A percentile compares a stretch with the other conserved stretches of the same genome.
Evolutionary conservation across 2,797 vertebrate species (phyloP).

Genomic region (Aselliscus stoliczkanus): DNA sequence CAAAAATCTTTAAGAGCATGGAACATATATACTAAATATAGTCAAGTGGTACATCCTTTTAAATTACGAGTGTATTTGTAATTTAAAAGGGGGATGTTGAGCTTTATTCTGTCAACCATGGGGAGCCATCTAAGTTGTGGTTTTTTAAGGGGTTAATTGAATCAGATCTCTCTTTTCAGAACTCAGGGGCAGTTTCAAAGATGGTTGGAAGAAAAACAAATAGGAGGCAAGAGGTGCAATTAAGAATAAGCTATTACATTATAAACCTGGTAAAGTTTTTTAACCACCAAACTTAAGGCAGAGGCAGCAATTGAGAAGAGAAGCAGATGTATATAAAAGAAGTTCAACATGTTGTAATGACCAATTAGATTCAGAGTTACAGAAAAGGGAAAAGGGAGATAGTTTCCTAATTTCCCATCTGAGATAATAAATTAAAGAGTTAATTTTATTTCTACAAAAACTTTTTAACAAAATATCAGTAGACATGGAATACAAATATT

Average conservation of each 20-base stretch:
- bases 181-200: background rate
- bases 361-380: background rate
- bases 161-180: background rate
- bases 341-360: background rate
- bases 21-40: background rate
- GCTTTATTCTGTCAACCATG: background rate
- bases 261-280: background rate
- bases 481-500: background rate
- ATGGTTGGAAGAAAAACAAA: background rate
- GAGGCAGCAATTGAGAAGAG: background rate
- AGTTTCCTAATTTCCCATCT: background rate
- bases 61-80: background rate
- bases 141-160: background rate
- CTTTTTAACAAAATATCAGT: background rate
- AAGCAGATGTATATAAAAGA: background rate
- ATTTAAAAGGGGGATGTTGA: background rate
- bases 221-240: background rate
- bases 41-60: background rate
- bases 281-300: background rate
- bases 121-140: background rate
- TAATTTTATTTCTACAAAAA: slow-evolving; percentile 13
- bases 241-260: background rate
- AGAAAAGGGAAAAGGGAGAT: background rate
- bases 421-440: background rate
- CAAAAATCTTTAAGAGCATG: background rate